Evolutionary conservation across 2,113 vertebrate species (phyloP), one percentile per base, ranked within the genome.

Genomic region (Plotosus lineatus): DNA sequence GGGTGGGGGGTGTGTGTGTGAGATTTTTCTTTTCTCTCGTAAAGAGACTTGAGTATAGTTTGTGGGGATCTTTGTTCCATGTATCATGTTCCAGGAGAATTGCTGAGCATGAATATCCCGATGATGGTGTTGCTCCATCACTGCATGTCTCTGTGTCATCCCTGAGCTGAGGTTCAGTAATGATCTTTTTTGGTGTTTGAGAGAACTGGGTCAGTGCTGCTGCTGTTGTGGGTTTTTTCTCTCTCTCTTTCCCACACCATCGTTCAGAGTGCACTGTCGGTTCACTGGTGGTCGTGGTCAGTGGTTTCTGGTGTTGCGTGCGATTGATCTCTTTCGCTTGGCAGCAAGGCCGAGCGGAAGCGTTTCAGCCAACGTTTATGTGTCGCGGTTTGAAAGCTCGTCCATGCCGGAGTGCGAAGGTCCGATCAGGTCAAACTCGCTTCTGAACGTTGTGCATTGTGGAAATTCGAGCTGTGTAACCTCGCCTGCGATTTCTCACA

Each of bases 341-440:
- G 90, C 88, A 44, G 63, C 75, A 80, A 85, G 84, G 86, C 83
- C 86, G 83, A 89, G 84, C 87, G 84, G 89, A 91, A 84, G 71
- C 86, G 87, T 88, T 90, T 86, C 79, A 89, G 86, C 78, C 84
- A 73, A 84, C 90, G 90, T 92, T 90, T 92, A 89, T 83, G 88
- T 87, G 88, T 71, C 90, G 89, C 85, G 89, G 90, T 92, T 86
- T 84, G 82, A 84, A 79, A 82, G 85, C 85, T 85, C 85, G 46
- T 83, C 87, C 77, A 87, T 75, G 75, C 69, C 23, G 73, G 77
- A 85, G 77, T 79, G 87, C n/a, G 85, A 80, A 82, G 84, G 79
- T 26, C 60, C 48, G 60, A n/a, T 82, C 63, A 48, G 73, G 74
- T 12, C 84, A 75, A 28, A 58, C 60, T 19, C 28, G 26, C 36